phyloP scores from a whole-genome alignment of 35 echinoderm and acorn worm species.

The Heliocidaris tuberculata region DNA sequence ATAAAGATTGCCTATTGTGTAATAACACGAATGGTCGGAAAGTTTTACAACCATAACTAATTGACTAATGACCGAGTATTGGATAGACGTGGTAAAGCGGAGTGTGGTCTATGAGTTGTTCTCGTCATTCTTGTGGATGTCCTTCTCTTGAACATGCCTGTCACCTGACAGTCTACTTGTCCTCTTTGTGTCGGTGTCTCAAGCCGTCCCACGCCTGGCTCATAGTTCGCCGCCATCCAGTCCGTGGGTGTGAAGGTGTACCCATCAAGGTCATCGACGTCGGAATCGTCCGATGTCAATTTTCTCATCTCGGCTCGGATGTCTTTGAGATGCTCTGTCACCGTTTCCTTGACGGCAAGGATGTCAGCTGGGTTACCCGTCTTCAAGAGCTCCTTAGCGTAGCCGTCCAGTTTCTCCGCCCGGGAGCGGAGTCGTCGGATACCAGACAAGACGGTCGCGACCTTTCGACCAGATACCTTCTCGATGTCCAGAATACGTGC shows the following conservation, averaged over 20 bases:
- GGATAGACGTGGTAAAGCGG: not conserved
- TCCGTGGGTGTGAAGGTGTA: slow-evolving; percentile 24
- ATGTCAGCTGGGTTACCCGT: slow-evolving; percentile 5
- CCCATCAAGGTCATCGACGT: not conserved
- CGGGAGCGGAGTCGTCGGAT: slow-evolving; percentile 21
- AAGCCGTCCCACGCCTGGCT: not conserved
- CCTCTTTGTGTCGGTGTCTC: not conserved
- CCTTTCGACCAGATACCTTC: slow-evolving; percentile 1
- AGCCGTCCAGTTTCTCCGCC: slow-evolving; percentile 31
- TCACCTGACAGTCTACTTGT: not conserved
- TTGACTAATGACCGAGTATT: not conserved
- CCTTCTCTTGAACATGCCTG: slow-evolving; percentile 10
- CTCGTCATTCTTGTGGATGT: not conserved
- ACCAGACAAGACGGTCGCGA: not conserved
- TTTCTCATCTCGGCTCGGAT: slow-evolving; percentile 22
- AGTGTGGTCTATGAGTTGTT: not conserved
- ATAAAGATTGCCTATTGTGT: too few relatives aligned
- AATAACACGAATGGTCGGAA: too few relatives aligned
- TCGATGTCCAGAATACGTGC: slow-evolving; percentile 13
- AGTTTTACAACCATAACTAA: not conserved
- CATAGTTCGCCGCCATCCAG: slow-evolving; percentile 39
- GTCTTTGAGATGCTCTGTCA: slow-evolving; percentile 29
- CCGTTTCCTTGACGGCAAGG: not conserved
- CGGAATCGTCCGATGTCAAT: slow-evolving; percentile 11
- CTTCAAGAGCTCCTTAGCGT: slow-evolving; percentile 16